Conservation (phyloP, 2,888 invertebrate genomes). For the Galerucella nymphaeae region DNA sequence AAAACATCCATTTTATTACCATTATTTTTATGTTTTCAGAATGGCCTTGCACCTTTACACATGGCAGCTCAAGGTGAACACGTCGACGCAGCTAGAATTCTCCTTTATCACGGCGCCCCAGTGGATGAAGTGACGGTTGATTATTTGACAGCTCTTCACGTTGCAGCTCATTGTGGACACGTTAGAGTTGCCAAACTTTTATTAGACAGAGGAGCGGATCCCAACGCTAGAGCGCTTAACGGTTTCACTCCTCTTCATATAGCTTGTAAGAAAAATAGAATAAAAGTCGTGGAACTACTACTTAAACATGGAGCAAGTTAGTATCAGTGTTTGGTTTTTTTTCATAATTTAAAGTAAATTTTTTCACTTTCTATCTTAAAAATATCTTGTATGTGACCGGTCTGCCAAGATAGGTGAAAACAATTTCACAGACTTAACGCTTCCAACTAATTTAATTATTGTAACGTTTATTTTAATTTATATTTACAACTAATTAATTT, state of each 20-base stretch:
- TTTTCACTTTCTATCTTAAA: no score
- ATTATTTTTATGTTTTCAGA: conserved; percentile 66
- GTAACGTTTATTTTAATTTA: no score
- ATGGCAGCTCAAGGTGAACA: conserved; percentile 99
- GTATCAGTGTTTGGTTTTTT: conserved; percentile 51
- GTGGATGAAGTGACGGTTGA: conserved; percentile 99
- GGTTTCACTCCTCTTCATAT: conserved; percentile 98
- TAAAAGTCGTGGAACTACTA: conserved; percentile 94
- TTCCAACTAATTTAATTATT: no score
- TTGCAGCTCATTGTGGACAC: conserved; percentile 94
- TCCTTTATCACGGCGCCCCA: conserved; percentile 94
- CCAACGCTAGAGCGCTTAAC: conserved; percentile 95
- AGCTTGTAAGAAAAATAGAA: conserved; percentile 98
- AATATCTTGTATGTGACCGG: no score
- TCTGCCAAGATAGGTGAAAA: no score
- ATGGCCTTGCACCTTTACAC: conserved; percentile 95
- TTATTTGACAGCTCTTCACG: conserved; percentile 96
- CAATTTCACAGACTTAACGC: no score
- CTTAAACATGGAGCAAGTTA: conserved; percentile 92
- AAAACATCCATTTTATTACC: neutral
- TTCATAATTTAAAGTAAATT: no score
- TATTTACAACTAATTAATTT: no score
- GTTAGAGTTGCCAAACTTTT: conserved; percentile 93
- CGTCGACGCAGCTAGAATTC: conserved; percentile 92
- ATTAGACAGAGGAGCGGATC: conserved; percentile 94